Base-by-base conservation (phyloP, 1,140 invertebrate genomes). In the Drosophila arizonae region DNA sequence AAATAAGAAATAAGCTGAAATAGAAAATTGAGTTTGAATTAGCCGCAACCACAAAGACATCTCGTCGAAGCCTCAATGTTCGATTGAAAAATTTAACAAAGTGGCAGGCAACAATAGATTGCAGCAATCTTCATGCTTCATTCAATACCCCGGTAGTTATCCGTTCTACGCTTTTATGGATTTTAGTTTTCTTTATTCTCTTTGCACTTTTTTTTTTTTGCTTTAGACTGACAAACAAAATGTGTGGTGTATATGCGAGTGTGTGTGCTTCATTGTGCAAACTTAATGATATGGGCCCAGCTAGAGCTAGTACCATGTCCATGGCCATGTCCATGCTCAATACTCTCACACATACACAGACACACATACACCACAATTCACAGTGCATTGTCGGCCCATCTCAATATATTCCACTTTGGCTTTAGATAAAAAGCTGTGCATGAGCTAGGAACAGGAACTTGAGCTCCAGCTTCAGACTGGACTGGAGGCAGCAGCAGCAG, bases 201-300 rank as follows among this genome's bases (percentile, higher is more conserved):
- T 4, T 10, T 13, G 2, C 36, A 6, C 6, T 46, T 69, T 46
- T 73, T 6, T 30, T 28, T 60, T 75, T 67, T 67, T 63, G 51
- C 41, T 62, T 74, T 60, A 21, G 50, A 36, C 51, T 54, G 70
- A 65, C 77, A 65, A 68, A 69, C 61, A 73, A 64, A 75, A 65
- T 79, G 33, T 61, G 26, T 52, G 52, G 51, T 10, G 70, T 52
- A 33, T 61, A 24, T 24, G 21, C 1, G 36, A 55, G 54, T 66
- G 46, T 52, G 62, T 21, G 56, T 30, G 45, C 50, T 63, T 73
- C 50, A 65, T 81, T 77, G 71, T 72, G 79, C 79, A 75, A 75
- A 68, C 79, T 66, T 81, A 81, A 81, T 81, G 79, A 81, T 81
- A 81, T 81, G 71, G 71, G 75, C 79, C 43, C 64, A 51, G 41